Conservation (phyloP, 2,888 invertebrate genomes). For the Onthophagus sagittarius region DNA sequence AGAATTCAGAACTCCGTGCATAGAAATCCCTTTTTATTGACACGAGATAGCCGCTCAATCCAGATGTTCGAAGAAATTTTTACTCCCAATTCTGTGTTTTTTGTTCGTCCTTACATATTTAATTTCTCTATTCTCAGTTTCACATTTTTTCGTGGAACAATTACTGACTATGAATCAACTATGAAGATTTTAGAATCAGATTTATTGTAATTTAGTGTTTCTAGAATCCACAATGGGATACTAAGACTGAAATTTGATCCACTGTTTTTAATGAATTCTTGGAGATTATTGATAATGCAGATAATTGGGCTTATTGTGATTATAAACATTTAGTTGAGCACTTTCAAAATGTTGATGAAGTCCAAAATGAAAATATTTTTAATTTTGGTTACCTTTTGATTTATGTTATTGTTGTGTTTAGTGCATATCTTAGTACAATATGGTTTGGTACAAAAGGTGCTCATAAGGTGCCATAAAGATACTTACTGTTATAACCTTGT, state of each 20-base stretch:
- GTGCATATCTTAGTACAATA: constrained; percentile 66
- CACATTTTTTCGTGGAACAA: no score
- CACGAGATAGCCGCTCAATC: no score
- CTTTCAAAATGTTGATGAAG: constrained; percentile 56
- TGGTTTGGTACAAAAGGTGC: constrained; percentile 87
- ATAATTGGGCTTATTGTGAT: constrained; percentile 78
- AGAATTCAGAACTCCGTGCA: no score
- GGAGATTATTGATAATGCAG: constrained; percentile 41
- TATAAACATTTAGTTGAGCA: constrained; percentile 76
- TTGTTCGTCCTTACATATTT: no score
- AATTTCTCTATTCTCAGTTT: no score
- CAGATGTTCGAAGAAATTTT: no score
- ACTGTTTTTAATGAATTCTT: constrained; percentile 65
- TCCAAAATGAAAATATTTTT: constrained; percentile 53
- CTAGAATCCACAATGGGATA: constrained; percentile 75
- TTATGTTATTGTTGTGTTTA: constrained; percentile 38
- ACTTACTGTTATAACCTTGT: constrained; percentile 93
- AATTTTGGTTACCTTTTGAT: constrained; percentile 16
- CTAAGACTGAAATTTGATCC: constrained; percentile 56
- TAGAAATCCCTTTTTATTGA: no score
- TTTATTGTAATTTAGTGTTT: constrained; percentile 25
- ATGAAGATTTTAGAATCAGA: background rate
- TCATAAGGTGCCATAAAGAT: constrained; percentile 91
- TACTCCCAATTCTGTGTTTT: no score
- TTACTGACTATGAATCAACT: no score